Base-by-base conservation (phyloP, 1,140 invertebrate species). In the Halesus radiatus region DNA sequence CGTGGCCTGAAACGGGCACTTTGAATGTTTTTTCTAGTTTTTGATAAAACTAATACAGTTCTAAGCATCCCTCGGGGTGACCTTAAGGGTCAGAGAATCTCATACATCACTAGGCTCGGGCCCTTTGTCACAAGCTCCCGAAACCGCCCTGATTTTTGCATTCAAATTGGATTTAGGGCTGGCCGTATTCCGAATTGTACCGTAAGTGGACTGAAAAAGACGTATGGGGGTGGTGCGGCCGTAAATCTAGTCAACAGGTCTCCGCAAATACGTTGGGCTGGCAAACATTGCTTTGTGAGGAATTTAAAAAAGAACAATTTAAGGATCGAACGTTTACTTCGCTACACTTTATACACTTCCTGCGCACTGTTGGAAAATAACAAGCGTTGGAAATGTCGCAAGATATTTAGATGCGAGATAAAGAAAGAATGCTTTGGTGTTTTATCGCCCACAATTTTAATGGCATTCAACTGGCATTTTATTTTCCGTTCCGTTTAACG, bases 121-220 rank as follows among this genome's bases (percentile, higher is more conserved):
- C 56, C 56, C 56, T 60, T 60, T 60, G 56, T 60, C 56, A 60
- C 18, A 60, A 20, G 18, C 23, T 15, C 20, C 7, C 56, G 23
- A 60, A 60, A 60, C 23, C 7, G 13, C 56, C 56, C 56, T 22
- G 56, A 60, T 60, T 60, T 60, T 60, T 60, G 56, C 56, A 60
- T 60, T 60, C 56, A 23, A 60, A 60, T 60, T 60, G 56, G 56
- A 60, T 60, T 20, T 20, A 60, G 18, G 20, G 56, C 18, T 20
- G 56, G 56, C 56, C n/a, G 56, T 60, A 22, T 60, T 60, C 56
- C 15, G 23, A 60, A 60, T 22, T 23, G 56, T 60, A 60, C 56
- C 56, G 56, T 60, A 60, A 60, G 56, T 60, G 56, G 56, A 60
- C 56, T 20, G 56, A 60, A 60, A 60, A 60, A 60, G 56, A 60